Conservation (phyloP, 2,113 vertebrate species). For the Megatriorchis doriae region DNA sequence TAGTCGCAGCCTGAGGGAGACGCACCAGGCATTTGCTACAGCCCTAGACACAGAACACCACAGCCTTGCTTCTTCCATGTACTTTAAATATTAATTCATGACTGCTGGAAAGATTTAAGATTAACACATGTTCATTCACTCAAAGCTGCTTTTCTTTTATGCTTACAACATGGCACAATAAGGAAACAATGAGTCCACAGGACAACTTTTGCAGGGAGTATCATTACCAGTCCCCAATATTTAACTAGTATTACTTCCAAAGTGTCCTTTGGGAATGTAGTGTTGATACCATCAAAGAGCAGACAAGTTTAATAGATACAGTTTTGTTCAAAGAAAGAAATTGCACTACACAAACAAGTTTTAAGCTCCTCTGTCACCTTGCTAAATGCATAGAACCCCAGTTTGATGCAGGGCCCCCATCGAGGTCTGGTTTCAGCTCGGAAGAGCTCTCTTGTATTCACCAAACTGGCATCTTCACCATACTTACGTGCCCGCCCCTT, state of each 20-base stretch:
- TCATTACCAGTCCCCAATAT: neutral
- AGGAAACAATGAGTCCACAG: neutral
- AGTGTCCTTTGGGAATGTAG: neutral
- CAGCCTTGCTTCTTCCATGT: neutral
- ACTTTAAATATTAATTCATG: neutral
- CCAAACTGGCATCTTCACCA: neutral
- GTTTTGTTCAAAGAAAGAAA: neutral
- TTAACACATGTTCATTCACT: neutral
- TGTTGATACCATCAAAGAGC: neutral
- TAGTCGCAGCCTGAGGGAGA: neutral
- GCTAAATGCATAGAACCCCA: neutral
- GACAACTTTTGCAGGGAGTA: neutral
- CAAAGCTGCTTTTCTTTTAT: neutral
- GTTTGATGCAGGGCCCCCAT: neutral
- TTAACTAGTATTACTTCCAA: neutral
- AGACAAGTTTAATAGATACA: neutral
- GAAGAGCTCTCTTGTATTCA: neutral
- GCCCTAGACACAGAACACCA: neutral
- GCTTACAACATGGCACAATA: neutral
- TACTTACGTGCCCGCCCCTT: neutral
- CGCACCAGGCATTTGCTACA: neutral
- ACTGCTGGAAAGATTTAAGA: neutral
- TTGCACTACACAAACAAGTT: neutral
- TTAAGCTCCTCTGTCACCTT: neutral
- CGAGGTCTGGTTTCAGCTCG: neutral